A percentile compares a stretch with the other conserved stretches of the same genome.
These are phyloP conservation scores for Listronotus bonariensis DNA, from an alignment of 1,140 invertebrate species.

Conservation along the genomic window DNA sequence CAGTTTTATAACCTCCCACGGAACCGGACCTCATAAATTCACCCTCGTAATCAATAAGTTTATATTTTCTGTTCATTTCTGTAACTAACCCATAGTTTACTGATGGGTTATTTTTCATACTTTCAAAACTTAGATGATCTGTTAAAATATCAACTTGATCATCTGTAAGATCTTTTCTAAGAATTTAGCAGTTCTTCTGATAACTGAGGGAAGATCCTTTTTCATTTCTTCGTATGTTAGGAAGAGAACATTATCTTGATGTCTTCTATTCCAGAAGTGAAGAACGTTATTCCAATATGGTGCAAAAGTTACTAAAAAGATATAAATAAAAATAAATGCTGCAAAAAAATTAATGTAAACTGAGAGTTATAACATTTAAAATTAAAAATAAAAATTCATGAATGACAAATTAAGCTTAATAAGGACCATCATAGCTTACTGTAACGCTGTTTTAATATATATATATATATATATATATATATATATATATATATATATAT, in stretches of 20 bases:
- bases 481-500: too few relatives aligned
- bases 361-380: too few relatives aligned
- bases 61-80: conserved; percentile 55
- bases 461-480: too few relatives aligned
- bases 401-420: too few relatives aligned
- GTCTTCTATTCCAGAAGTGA: conserved; percentile 62
- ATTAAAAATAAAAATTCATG: too few relatives aligned
- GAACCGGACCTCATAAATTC: conserved; percentile 67
- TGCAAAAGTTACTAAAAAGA: conserved; percentile 60
- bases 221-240: conserved; percentile 73
- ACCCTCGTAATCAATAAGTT: conserved; percentile 56
- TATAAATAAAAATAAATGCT: too few relatives aligned
- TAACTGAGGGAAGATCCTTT: conserved; percentile 63
- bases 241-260: conserved; percentile 64
- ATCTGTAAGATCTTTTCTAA: conserved; percentile 58
- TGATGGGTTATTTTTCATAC: conserved; percentile 69
- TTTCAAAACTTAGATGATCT: conserved; percentile 67
- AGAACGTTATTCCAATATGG: conserved; percentile 67
- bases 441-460: too few relatives aligned
- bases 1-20: conserved; percentile 68
- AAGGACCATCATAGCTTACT: too few relatives aligned
- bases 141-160: conserved; percentile 60
- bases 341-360: too few relatives aligned
- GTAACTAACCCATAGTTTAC: conserved; percentile 67
- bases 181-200: conserved; percentile 64